Base-by-base conservation (phyloP, 2,113 vertebrate species). In the Aegithalos caudatus region DNA sequence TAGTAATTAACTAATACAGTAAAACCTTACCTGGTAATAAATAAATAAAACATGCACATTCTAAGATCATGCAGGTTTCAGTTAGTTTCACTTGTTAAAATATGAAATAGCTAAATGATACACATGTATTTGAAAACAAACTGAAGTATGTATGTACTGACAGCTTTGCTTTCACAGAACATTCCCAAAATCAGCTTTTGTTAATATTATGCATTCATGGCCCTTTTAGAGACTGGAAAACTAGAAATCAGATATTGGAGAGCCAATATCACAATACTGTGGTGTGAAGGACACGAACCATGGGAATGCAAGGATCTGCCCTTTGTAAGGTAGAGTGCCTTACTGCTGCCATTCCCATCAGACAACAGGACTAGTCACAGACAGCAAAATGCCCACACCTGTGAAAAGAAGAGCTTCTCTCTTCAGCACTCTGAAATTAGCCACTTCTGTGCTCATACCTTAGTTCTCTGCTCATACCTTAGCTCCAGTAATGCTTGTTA, bases 11-110 rank as follows among this genome's bases (percentile, higher is more conserved):
- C 95, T 64, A 97, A 44, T 51, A 87, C 54, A 96, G 29, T 93
- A 91, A 54, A 78, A 76, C 78, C 86, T 97, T 94, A 97, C 90
- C 94, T 96, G 88, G 86, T 87, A 96, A 86, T 87, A 96, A 86
- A 64, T 47, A 79, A 95, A 53, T 76, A 95, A 90, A 22, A 58
- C 92, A 96, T 97, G 94, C 93, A 96, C 50, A 85, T 61, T 85
- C 84, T 60, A 93, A 72, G 28, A 62, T 88, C 96, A 97, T 97
- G 93, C 95, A 96, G 60, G 31, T 80, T 80, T 92, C 65, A 66
- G 66, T 76, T n/a, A 92, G 25, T 69, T 95, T 71, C 45, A 69
- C 61, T 90, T 56, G 31, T 61, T 74, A 86, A 65, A 93, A 92
- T 54, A 89, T 11, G 74, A 86, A 86, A 81, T 9, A 71, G 44